Evolutionary conservation across 2,888 invertebrate species (phyloP).

Genomic region (Volucella zonaria): DNA sequence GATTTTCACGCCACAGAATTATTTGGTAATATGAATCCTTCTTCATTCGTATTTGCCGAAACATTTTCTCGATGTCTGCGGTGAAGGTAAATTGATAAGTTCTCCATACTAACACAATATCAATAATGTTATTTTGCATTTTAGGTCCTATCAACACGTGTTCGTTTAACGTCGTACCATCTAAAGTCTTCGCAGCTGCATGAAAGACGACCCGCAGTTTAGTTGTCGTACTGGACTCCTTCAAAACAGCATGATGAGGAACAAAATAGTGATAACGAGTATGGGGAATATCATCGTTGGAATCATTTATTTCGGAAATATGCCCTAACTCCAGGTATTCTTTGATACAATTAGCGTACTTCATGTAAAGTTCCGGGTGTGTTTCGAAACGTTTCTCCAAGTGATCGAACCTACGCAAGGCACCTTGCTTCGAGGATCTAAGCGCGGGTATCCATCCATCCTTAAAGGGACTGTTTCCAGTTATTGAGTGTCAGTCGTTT

Average conservation of each 20-base stretch:
- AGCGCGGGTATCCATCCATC: too few relatives aligned
- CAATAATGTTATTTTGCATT: not conserved
- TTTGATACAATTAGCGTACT: conserved; percentile 7
- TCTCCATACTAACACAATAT: conserved; percentile 37
- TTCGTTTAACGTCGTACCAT: not conserved
- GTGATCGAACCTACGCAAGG: too few relatives aligned
- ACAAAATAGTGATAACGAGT: conserved; percentile 9
- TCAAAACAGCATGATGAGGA: conserved; percentile 24
- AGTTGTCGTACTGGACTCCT: conserved; percentile 5
- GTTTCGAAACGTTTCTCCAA: not conserved
- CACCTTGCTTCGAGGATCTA: too few relatives aligned
- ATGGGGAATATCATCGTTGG: not conserved
- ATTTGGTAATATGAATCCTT: conserved; percentile 43
- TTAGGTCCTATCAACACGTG: conserved; percentile 4
- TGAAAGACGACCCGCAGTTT: too few relatives aligned
- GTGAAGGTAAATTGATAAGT: conserved; percentile 70
- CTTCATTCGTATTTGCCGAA: conserved; percentile 30
- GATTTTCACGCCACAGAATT: conserved; percentile 34
- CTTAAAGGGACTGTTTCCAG: not conserved
- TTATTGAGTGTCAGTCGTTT: not conserved
- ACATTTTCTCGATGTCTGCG: conserved; percentile 49
- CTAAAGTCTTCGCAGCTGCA: too few relatives aligned
- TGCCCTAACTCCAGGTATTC: conserved; percentile 6
- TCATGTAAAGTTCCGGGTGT: not conserved
- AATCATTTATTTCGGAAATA: not conserved